Base-by-base conservation (phyloP, 1,140 invertebrate genomes). In the Oppia nitens region DNA sequence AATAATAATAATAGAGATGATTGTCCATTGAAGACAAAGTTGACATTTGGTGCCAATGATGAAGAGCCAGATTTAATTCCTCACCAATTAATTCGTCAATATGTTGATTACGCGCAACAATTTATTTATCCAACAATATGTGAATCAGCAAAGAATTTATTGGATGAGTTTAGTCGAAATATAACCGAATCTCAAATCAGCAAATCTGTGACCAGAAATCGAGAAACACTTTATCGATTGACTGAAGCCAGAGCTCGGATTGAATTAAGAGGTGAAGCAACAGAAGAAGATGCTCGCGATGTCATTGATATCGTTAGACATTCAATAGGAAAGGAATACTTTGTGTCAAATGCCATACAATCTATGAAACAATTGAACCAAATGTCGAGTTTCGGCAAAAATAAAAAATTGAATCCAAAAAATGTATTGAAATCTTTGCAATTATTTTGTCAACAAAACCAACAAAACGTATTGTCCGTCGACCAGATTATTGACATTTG, bases 221-320 rank as follows among this genome's bases (percentile, higher is more conserved):
- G 93, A 26, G 85, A 92, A 75, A 90, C 88, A 6, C 76, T 95
- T 50, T 84, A 93, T 40, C 72, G 90, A 67, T 73, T 97, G 1
- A 85, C 88, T 14, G 82, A 91, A 74, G 87, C 90, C 23, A 74
- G 90, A 70, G 89, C 90, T 6, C 81, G 87, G 66, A 67, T 85
- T 17, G 89, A 93, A 68, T 73, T 95, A 50, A 73, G 87, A 61
- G 82, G 84, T 70, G 78, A 81, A 68, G 87, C 84, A 1, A 87
- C 82, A 6, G 76, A 72, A 57, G 66, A 78, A 56, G 90, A 97
- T 75, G 91, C 90, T 3, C 71, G 77, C 57, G 87, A 95, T 69
- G 81, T 93, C 21, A 78, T 95, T 23, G 83, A 89, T 66, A 78
- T 95, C 53, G 80, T 93, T 69, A 81, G 82, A 83, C 67, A 87